Conservation (phyloP, 1,140 invertebrate genomes). For the Pentalonia nigronervosa region DNA sequence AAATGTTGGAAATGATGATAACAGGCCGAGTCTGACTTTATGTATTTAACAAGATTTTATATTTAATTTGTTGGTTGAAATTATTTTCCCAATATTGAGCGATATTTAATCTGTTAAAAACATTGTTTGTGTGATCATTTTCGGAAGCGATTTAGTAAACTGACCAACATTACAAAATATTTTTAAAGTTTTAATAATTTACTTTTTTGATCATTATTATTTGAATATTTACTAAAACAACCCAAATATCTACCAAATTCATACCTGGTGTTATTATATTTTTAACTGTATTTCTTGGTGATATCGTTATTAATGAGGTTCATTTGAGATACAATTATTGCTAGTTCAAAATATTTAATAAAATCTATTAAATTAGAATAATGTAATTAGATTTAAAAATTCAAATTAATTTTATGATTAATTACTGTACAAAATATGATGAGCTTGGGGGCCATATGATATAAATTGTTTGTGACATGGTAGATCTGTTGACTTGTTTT, state of each 20-base stretch:
- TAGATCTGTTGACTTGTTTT: constrained; percentile 29
- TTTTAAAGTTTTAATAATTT: background rate
- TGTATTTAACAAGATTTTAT: constrained; percentile 4
- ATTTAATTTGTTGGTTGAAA: constrained; percentile 38
- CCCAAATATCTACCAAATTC: background rate
- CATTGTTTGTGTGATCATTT: constrained; percentile 35
- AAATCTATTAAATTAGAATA: too few relatives aligned
- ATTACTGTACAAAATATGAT: background rate
- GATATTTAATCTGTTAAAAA: constrained; percentile 26
- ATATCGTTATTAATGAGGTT: too few relatives aligned
- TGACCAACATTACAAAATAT: constrained; percentile 31
- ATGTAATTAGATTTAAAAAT: too few relatives aligned
- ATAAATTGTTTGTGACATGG: background rate
- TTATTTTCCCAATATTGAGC: constrained; percentile 16
- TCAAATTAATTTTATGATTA: too few relatives aligned
- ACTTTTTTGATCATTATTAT: background rate
- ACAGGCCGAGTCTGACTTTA: constrained; percentile 28
- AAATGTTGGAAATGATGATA: constrained; percentile 44
- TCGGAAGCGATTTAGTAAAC: constrained; percentile 39
- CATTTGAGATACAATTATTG: too few relatives aligned
- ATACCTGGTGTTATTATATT: background rate
- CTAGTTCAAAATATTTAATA: too few relatives aligned
- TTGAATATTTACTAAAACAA: background rate
- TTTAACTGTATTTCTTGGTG: background rate
- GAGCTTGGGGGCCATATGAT: constrained; percentile 49